Evolutionary conservation across 1,140 invertebrate genomes (phyloP).

Genomic region (Phymorhynchus buccinoides): DNA sequence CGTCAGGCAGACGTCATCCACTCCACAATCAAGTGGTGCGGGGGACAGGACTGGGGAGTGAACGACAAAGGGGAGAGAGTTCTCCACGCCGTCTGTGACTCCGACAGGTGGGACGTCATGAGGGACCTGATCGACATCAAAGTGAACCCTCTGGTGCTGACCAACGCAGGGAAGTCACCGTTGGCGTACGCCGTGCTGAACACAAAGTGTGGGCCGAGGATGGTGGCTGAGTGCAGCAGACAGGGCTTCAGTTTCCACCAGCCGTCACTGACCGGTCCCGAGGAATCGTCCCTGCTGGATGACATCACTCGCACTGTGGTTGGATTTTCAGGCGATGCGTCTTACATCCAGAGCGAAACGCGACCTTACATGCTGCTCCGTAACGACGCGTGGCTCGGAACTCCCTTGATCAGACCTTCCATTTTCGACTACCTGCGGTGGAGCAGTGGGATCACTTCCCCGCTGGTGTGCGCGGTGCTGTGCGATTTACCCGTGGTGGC

Average conservation of each 20-base stretch:
- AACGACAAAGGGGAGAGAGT: not conserved
- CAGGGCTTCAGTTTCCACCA: conserved; percentile 9
- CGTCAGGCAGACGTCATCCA: not conserved
- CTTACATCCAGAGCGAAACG: too few species aligned
- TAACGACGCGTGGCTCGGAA: too few species aligned
- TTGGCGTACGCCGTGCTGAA: not conserved
- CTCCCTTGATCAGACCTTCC: too few species aligned
- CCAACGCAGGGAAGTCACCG: not conserved
- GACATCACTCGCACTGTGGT: too few species aligned
- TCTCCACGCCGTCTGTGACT: not conserved
- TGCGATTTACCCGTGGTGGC: not conserved
- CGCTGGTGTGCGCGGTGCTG: not conserved
- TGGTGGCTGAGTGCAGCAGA: conserved; percentile 11
- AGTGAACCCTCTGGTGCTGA: not conserved
- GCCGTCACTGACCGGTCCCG: not conserved
- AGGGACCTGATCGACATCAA: not conserved
- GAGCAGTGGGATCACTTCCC: not conserved
- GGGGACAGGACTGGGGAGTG: not conserved
- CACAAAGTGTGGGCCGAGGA: not conserved
- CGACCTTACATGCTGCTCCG: too few species aligned
- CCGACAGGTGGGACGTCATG: not conserved
- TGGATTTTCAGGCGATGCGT: not conserved
- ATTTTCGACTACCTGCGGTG: not conserved
- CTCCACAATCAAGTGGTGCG: not conserved
- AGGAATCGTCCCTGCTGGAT: not conserved